phyloP scores from a whole-genome alignment of 1,140 invertebrate genomes.

The Drosophila saltans region DNA sequence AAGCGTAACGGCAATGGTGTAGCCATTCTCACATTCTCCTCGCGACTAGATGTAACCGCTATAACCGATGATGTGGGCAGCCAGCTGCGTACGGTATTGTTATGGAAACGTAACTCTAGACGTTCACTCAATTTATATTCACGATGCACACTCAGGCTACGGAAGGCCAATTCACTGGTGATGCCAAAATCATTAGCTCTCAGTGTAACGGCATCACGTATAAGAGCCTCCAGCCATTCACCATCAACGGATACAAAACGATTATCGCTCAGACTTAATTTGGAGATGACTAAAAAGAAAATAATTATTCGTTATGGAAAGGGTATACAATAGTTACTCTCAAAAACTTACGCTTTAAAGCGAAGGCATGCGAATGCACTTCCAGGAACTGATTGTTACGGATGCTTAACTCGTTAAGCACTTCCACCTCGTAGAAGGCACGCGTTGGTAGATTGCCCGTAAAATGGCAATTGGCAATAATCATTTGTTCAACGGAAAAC shows the following conservation, averaged over 20 bases:
- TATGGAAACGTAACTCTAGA: constrained; percentile 74
- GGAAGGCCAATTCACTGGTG: constrained; percentile 74
- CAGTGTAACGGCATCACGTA: constrained; percentile 63
- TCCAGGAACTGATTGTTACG: constrained; percentile 86
- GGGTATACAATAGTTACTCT: constrained; percentile 31
- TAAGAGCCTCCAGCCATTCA: constrained; percentile 71
- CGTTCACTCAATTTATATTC: constrained; percentile 71
- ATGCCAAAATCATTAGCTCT: constrained; percentile 68
- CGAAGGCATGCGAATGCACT: constrained; percentile 85
- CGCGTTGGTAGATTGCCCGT: constrained; percentile 86
- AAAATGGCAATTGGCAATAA: constrained; percentile 85
- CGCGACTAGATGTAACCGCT: neutral
- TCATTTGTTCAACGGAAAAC: constrained; percentile 87
- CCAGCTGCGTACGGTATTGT: constrained; percentile 65
- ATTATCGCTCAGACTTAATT: constrained; percentile 70
- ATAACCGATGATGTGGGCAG: constrained; percentile 18
- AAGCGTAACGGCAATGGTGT: constrained; percentile 56
- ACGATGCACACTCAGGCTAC: constrained; percentile 65
- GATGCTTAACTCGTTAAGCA: constrained; percentile 87
- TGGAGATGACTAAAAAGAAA: constrained; percentile 58
- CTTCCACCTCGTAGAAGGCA: constrained; percentile 89
- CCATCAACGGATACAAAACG: constrained; percentile 66
- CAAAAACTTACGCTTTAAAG: constrained; percentile 76
- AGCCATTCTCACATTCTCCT: constrained; percentile 10
- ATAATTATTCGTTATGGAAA: neutral